Conservation (phyloP, 1,140 invertebrate genomes). For the Drosophila sp. region DNA sequence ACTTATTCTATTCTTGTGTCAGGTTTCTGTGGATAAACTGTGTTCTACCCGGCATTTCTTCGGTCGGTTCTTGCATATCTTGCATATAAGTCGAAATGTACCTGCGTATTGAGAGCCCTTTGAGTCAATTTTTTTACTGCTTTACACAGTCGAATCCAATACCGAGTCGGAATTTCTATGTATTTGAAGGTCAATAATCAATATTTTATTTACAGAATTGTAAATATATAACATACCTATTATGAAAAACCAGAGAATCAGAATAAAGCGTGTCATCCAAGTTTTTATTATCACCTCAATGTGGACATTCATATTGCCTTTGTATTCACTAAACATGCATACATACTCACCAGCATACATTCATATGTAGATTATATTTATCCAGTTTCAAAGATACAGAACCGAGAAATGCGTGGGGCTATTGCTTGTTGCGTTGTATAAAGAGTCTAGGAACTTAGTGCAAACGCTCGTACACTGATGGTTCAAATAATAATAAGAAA, state of each 20-base stretch:
- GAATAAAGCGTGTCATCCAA: neutral
- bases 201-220: neutral
- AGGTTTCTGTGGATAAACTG: no score
- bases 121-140: no score
- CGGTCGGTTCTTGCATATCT: no score
- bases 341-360: no score
- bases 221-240: neutral
- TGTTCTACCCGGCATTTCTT: no score
- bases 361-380: no score
- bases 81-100: neutral
- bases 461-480: no score
- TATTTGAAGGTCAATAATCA: neutral
- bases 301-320: neutral
- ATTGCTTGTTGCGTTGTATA: no score
- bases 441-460: neutral
- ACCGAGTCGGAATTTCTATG: neutral
- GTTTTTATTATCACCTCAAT: neutral
- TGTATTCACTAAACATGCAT: no score
- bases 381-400: neutral
- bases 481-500: no score
- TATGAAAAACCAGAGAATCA: neutral
- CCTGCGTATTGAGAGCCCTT: no score
- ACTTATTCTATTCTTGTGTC: no score
- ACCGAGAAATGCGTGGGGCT: neutral
- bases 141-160: neutral